Conservation (phyloP, 2,888 invertebrate genomes). For the Stegophylla sp. region DNA sequence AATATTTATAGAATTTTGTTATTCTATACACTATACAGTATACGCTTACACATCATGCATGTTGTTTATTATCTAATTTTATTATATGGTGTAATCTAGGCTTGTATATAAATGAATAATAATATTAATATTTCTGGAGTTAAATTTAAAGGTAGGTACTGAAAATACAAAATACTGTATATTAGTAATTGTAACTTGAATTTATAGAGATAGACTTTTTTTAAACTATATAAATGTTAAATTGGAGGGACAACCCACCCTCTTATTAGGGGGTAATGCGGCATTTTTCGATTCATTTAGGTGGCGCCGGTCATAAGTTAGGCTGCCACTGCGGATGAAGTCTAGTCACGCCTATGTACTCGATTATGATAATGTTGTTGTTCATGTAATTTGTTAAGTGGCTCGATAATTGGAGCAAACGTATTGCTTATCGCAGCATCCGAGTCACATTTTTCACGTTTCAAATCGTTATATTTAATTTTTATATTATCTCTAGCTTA, state of each 20-base stretch:
- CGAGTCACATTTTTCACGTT: too few relatives aligned
- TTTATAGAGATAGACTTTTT: background rate
- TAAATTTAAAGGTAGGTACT: too few relatives aligned
- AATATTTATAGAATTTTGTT: slow-evolving; percentile 4
- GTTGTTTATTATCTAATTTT: background rate
- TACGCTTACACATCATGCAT: slow-evolving; percentile 18
- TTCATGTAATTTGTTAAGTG: too few relatives aligned
- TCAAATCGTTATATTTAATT: too few relatives aligned
- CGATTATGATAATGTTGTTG: too few relatives aligned
- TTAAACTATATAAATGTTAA: background rate
- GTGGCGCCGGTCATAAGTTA: background rate
- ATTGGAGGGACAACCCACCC: background rate
- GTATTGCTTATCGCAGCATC: too few relatives aligned
- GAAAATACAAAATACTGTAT: background rate
- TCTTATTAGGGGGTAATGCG: background rate
- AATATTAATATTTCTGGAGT: background rate
- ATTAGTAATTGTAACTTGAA: background rate
- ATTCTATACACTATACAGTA: background rate
- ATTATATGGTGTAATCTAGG: background rate
- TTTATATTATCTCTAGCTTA: too few relatives aligned
- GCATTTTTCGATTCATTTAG: too few relatives aligned
- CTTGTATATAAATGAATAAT: background rate
- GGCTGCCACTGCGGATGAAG: too few relatives aligned
- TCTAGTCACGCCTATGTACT: too few relatives aligned
- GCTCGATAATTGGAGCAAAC: too few relatives aligned